These are phyloP conservation scores for Clitarchus hookeri DNA, from an alignment of 2,888 invertebrate genomes.

Conservation along the genomic window DNA sequence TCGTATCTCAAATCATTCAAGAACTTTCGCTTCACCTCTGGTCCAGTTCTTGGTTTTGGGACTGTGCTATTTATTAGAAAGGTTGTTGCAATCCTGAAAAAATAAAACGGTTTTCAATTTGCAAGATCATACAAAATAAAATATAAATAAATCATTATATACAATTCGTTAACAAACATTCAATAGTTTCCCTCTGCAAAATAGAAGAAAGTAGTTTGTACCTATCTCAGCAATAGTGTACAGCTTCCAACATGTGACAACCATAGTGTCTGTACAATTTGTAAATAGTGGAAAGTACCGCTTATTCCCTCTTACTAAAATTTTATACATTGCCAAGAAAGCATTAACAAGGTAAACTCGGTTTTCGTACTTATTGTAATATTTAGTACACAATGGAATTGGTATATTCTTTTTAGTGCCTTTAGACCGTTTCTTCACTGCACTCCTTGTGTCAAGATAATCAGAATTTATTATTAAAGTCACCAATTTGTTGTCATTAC, in stretches of 20 bases:
- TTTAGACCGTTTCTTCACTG: neutral
- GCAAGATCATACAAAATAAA: neutral
- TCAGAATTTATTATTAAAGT: conserved; percentile 11
- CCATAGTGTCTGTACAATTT: neutral
- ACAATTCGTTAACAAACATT: neutral
- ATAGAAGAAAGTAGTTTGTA: neutral
- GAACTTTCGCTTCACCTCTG: neutral
- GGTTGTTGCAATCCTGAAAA: neutral
- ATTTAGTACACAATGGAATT: neutral
- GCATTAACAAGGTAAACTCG: conserved; percentile 10
- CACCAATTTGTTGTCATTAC: conserved; percentile 19
- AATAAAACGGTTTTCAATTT: too few relatives aligned
- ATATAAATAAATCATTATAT: neutral
- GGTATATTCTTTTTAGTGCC: neutral
- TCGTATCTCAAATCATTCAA: neutral
- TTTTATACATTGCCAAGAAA: neutral
- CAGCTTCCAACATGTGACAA: neutral
- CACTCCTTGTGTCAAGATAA: neutral
- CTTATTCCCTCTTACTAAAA: neutral
- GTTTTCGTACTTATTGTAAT: conserved; percentile 11
- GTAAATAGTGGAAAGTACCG: neutral
- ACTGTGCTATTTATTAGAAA: neutral
- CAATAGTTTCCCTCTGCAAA: neutral
- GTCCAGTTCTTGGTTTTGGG: conserved; percentile 15
- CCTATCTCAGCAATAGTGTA: conserved; percentile 12